Percentiles rank a stretch among this genome's conserved stretches.
Evolutionary conservation across 2,888 invertebrate genomes (phyloP).

Genomic region (Autographa pulchrina): DNA sequence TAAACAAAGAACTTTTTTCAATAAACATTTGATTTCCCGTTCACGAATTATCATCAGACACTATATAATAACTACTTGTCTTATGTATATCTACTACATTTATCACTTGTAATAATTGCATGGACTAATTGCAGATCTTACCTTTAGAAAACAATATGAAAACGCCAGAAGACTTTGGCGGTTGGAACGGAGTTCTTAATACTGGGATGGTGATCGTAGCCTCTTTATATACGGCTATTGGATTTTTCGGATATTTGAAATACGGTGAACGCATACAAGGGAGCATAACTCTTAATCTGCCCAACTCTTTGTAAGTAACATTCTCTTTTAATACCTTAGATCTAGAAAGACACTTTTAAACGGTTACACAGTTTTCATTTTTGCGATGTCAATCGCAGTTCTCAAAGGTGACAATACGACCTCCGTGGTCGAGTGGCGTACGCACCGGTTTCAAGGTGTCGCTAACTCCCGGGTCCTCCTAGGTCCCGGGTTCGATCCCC

Average conservation of each 20-base stretch:
- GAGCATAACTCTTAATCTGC: conserved; percentile 96
- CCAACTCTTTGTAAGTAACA: conserved; percentile 91
- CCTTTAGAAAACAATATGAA: conserved; percentile 98
- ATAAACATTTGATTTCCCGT: neutral
- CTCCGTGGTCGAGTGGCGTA: too few species aligned
- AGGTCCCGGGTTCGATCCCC: too few species aligned
- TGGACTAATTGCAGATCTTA: conserved; percentile 89
- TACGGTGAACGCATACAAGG: conserved; percentile 95
- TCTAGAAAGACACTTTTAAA: too few species aligned
- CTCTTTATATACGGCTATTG: conserved; percentile 94
- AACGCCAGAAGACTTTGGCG: conserved; percentile 95
- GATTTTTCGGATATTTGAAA: conserved; percentile 97
- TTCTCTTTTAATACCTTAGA: neutral
- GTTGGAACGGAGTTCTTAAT: conserved; percentile 95
- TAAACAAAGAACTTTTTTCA: neutral
- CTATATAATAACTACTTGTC: conserved; percentile 20
- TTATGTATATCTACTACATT: neutral
- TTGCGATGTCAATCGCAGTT: too few species aligned
- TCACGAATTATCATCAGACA: neutral
- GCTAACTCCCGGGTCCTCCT: too few species aligned
- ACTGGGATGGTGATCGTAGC: conserved; percentile 96
- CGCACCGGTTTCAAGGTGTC: too few species aligned
- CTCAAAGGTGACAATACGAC: too few species aligned
- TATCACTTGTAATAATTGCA: conserved; percentile 12
- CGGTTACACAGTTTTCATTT: too few species aligned